These are phyloP conservation scores for Sus cebifrons DNA, from an alignment of 2,797 vertebrate genomes.

Conservation along the genomic window DNA sequence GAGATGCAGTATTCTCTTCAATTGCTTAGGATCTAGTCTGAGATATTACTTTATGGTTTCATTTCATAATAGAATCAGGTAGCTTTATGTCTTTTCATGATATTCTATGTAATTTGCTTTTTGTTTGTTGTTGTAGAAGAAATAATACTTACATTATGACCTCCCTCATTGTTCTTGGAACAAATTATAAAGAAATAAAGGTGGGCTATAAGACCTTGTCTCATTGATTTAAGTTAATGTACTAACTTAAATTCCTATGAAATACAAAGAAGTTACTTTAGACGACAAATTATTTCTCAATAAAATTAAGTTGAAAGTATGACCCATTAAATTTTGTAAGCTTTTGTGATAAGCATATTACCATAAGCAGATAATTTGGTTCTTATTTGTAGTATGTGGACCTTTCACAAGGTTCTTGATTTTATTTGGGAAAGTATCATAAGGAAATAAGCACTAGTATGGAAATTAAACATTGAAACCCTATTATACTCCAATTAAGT, in stretches of 20 bases:
- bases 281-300: constrained; percentile 37
- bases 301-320: constrained; percentile 35
- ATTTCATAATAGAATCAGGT: constrained; percentile 16
- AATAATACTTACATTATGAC: constrained; percentile 20
- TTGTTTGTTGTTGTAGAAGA: constrained; percentile 39
- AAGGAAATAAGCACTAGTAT: constrained; percentile 11
- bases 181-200: constrained; percentile 58
- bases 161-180: constrained; percentile 19
- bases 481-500: background rate
- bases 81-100: background rate
- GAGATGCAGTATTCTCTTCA: background rate
- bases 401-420: constrained; percentile 40
- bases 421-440: constrained; percentile 50
- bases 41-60: background rate
- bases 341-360: constrained; percentile 23
- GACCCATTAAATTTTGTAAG: constrained; percentile 21
- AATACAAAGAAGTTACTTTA: constrained; percentile 46
- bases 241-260: constrained; percentile 61
- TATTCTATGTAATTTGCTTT: constrained; percentile 32
- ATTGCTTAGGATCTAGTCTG: background rate
- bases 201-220: background rate
- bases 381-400: constrained; percentile 56
- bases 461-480: constrained; percentile 58
- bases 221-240: constrained; percentile 55
- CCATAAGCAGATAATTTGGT: constrained; percentile 53